Evolutionary conservation across 2,888 invertebrate genomes (phyloP).

Genomic region (Caenorhabditis sinica): DNA sequence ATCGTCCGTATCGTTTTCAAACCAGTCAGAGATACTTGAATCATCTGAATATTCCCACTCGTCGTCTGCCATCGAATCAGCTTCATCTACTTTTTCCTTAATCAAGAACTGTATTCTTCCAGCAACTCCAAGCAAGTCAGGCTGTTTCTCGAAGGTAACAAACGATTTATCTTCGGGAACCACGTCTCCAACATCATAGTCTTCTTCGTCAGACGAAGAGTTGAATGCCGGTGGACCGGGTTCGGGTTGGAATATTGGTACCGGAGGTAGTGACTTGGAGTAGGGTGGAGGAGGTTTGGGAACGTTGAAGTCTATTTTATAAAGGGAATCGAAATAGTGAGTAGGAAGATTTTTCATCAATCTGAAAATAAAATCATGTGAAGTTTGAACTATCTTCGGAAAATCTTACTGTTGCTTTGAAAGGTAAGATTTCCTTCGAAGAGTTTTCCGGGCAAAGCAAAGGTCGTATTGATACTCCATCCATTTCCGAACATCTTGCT

Average conservation of each 20-base stretch:
- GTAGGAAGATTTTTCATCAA: conserved; percentile 10
- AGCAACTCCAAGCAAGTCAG: conserved; percentile 13
- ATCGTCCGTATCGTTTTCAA: conserved; percentile 29
- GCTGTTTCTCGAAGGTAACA: conserved; percentile 12
- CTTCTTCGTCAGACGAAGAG: conserved; percentile 44
- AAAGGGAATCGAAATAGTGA: conserved; percentile 17
- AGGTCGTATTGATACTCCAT: conserved; percentile 50
- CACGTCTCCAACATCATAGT: conserved; percentile 19
- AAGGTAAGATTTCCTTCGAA: conserved; percentile 2
- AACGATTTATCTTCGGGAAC: not conserved
- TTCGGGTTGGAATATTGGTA: not conserved
- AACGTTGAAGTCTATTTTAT: not conserved
- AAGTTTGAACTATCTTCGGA: not conserved
- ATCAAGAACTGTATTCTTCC: conserved; percentile 14
- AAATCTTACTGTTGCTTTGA: conserved; percentile 21
- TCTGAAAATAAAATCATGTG: not conserved
- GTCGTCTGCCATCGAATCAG: conserved; percentile 12
- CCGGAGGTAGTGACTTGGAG: not conserved
- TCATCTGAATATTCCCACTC: conserved; percentile 60
- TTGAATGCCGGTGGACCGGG: conserved; percentile 15
- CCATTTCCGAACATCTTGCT: conserved; percentile 57
- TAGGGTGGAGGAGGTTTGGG: conserved; percentile 3
- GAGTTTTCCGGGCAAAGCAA: conserved; percentile 15
- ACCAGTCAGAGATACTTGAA: conserved; percentile 51
- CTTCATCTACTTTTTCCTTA: not conserved